phyloP scores from a whole-genome alignment of 2,888 invertebrate species.

The Mystacides longicornis region DNA sequence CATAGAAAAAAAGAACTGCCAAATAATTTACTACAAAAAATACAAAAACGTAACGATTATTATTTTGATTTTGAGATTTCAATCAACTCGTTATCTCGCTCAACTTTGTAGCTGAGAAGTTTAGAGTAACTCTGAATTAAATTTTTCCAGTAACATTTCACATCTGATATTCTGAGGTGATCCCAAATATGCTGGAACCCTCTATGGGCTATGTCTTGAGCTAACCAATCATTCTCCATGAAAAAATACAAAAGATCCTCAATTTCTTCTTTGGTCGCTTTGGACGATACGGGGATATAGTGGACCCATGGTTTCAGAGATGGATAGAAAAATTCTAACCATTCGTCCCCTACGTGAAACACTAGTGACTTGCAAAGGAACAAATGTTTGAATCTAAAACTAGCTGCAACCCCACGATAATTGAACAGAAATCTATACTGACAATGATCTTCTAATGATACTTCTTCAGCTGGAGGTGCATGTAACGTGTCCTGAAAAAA shows the following conservation, averaged over 20 bases:
- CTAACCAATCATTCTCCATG: constrained; percentile 63
- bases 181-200: constrained; percentile 80
- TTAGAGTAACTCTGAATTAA: constrained; percentile 68
- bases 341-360: constrained; percentile 89
- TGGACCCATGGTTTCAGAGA: constrained; percentile 91
- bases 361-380: constrained; percentile 89
- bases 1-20: no score
- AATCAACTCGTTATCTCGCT: constrained; percentile 36
- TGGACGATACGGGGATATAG: constrained; percentile 73
- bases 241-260: constrained; percentile 68
- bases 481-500: constrained; percentile 72
- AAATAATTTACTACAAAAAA: no score
- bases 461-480: constrained; percentile 75
- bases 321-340: constrained; percentile 92
- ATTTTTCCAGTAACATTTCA: constrained; percentile 81
- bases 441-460: constrained; percentile 87
- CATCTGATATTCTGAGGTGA: constrained; percentile 72
- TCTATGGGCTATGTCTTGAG: constrained; percentile 69
- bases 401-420: constrained; percentile 94
- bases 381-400: constrained; percentile 93
- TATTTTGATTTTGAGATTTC: no score
- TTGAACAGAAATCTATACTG: constrained; percentile 91
- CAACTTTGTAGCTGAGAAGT: constrained; percentile 60
- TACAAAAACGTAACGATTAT: no score
- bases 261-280: constrained; percentile 61